Evolutionary conservation across 37 sponge, comb jelly and placozoan species (phyloP).

Genomic region (Cliona cf. orientalis): DNA sequence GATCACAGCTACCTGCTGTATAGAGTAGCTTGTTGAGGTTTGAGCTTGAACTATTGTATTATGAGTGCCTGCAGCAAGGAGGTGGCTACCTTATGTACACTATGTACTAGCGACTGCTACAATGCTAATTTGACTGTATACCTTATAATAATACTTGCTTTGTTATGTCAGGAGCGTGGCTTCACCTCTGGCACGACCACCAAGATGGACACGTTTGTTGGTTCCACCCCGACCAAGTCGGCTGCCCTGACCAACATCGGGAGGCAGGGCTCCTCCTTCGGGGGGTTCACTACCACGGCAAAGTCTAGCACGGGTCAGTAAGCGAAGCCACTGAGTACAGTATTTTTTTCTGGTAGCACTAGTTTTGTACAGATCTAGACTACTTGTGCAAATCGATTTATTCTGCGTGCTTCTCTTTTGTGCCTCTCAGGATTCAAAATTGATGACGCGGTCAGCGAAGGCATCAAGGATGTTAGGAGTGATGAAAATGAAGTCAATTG

Average conservation of each 20-base stretch:
- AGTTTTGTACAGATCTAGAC: background rate
- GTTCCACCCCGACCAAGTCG: constrained; percentile 28
- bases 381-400: background rate
- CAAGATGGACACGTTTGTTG: constrained; percentile 24
- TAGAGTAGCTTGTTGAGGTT: too few species aligned
- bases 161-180: constrained; percentile 70
- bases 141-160: background rate
- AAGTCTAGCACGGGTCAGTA: constrained; percentile 49
- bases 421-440: constrained; percentile 51
- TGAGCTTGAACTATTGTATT: background rate
- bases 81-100: too few species aligned
- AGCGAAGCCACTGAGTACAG: background rate
- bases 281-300: constrained; percentile 30
- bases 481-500: constrained; percentile 56
- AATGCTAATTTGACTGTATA: too few species aligned
- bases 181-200: constrained; percentile 58
- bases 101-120: too few species aligned
- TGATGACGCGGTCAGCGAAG: constrained; percentile 58
- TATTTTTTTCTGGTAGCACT: background rate
- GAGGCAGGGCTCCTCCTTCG: constrained; percentile 52
- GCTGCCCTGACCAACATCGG: constrained; percentile 15
- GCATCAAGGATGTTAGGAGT: constrained; percentile 64
- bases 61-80: too few species aligned
- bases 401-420: background rate
- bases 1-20: too few species aligned